Percentiles rank a stretch among this genome's conserved stretches.
phyloP scores from a whole-genome alignment of 2,888 invertebrate species.

The Homarus gammarus region DNA sequence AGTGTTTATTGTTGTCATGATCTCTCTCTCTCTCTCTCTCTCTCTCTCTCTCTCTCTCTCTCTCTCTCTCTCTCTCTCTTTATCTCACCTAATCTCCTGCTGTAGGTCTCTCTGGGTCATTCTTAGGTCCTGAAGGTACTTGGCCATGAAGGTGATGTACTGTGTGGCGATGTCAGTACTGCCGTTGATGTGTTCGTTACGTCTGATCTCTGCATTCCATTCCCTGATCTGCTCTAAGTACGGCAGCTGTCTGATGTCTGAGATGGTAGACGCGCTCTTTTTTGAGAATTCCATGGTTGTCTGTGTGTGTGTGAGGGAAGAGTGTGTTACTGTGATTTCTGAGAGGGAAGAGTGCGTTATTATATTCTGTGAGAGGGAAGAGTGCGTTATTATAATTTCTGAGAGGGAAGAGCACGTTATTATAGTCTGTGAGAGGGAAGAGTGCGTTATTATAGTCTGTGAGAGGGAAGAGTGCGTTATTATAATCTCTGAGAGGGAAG shows the following conservation, averaged over 20 bases:
- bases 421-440: too few species aligned
- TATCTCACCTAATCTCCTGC: conserved; percentile 86
- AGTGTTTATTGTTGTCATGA: background rate
- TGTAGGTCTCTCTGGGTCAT: conserved; percentile 89
- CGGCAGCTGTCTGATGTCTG: background rate
- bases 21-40: conserved; percentile 6
- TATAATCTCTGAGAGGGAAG: too few species aligned
- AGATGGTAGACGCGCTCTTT: background rate
- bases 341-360: background rate
- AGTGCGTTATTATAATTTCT: background rate
- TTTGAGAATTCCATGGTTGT: conserved; percentile 47
- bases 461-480: too few species aligned
- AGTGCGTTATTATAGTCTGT: too few species aligned
- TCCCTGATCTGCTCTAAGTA: conserved; percentile 29
- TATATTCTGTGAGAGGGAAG: too few species aligned
- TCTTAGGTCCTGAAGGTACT: conserved; percentile 84
- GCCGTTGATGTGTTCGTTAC: conserved; percentile 56
- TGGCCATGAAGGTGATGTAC: conserved; percentile 65
- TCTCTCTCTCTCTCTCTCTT: background rate
- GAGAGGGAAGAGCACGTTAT: too few species aligned
- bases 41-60: conserved; percentile 1
- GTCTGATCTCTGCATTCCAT: conserved; percentile 54
- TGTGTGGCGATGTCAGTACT: conserved; percentile 47
- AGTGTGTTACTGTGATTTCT: background rate
- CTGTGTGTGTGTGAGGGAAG: background rate